phyloP scores from a whole-genome alignment of 1,140 invertebrate species.

The Lepidostoma basale region DNA sequence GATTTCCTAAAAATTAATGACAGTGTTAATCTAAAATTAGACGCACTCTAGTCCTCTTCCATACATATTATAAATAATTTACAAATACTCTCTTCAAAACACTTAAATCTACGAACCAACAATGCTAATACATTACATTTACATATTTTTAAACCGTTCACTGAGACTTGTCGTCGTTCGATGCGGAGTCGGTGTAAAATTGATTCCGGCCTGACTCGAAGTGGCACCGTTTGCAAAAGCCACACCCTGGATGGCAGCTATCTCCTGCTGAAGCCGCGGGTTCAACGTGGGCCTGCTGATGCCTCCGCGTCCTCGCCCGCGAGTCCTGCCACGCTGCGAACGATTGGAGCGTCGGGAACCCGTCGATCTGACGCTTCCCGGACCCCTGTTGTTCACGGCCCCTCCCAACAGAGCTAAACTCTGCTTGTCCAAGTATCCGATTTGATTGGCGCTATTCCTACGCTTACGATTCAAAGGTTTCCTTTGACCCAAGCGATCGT shows the following conservation, averaged over 20 bases:
- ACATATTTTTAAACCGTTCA: slow-evolving; percentile 34
- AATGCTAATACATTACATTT: too few species aligned
- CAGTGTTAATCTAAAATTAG: too few species aligned
- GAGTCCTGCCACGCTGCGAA: neutral
- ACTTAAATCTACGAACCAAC: too few species aligned
- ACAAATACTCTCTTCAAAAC: too few species aligned
- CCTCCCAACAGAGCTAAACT: slow-evolving; percentile 10
- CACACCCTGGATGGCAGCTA: slow-evolving; percentile 37
- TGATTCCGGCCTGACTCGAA: slow-evolving; percentile 11
- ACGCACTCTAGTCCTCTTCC: too few species aligned
- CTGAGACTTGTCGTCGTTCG: slow-evolving; percentile 40
- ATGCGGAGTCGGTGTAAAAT: slow-evolving; percentile 39
- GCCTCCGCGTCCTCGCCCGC: neutral
- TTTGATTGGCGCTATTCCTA: slow-evolving; percentile 22
- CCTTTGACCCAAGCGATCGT: slow-evolving; percentile 20
- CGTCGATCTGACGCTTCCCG: slow-evolving; percentile 12
- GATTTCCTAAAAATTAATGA: too few species aligned
- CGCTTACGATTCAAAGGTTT: slow-evolving; percentile 1
- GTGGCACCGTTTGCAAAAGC: neutral
- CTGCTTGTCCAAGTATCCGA: slow-evolving; percentile 27
- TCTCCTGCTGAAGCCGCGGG: slow-evolving; percentile 38
- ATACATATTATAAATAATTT: too few species aligned
- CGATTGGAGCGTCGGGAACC: slow-evolving; percentile 8
- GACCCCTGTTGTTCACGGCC: neutral
- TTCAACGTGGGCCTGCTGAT: slow-evolving; percentile 27